Evolutionary conservation across 2,797 vertebrate genomes (phyloP), one percentile per base, ranked within the genome.

Genomic region (Sebastes kiyomatsui): DNA sequence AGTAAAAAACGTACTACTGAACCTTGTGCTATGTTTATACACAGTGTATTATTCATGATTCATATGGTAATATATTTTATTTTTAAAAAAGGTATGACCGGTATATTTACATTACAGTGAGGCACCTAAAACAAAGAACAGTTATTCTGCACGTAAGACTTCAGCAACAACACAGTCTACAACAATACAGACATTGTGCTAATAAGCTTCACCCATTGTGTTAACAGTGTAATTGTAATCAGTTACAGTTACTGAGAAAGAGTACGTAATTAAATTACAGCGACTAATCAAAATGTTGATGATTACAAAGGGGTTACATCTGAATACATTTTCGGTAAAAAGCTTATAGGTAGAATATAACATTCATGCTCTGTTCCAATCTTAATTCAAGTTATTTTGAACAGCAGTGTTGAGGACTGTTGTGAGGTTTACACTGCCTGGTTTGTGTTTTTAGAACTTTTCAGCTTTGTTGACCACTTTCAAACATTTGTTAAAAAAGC

Each of bases 131-230:
- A 10, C 25, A 27, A 61, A 33, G 60, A 7, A 65, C 7, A 23
- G 16, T n/a, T 30, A 14, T 22, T 67, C 20, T 67, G 65, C 67
- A 70, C 35, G 3, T 30, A 66, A 59, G 35, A 56, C 13, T 32
- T 80, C 46, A 32, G 30, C 4, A 55, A 69, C 6, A 66, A 30
- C 55, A 72, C 46, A 72, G 52, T 75, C 28, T 33, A 38, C 32
- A 42, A 76, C 33, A 70, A 58, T 33, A 75, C 60, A 76, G 71
- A 46, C 52, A 69, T 67, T 67, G 33, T 67, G 65, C 52, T 42
- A 59, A 61, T 25, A 14, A n/a, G 28, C 46, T 33, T 64, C 23
- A 72, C 60, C 30, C 46, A 32, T 6, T 25, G 42, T 22, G 25
- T 60, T 67, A 35, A 75, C 77, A 64, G 42, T 61, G 20, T 28